Percentiles rank a stretch among this genome's conserved stretches.
Evolutionary conservation across 2,113 vertebrate genomes (phyloP).

Genomic region (Sinocyclocheilus rhinocerous): DNA sequence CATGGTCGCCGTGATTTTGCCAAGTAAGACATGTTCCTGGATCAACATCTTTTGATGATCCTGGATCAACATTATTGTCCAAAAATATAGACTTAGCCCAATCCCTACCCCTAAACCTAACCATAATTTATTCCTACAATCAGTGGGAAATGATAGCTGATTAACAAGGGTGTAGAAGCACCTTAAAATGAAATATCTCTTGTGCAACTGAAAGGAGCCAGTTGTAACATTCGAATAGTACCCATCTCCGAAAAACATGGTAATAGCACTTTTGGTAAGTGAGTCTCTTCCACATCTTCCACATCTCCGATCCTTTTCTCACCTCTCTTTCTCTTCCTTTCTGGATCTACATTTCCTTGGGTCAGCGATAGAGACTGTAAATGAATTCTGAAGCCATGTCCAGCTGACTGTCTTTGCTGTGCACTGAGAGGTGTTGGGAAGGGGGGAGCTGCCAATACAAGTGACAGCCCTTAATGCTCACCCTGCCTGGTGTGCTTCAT

Average conservation of each 20-base stretch:
- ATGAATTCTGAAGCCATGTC: constrained; percentile 51
- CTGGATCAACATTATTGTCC: too few relatives aligned
- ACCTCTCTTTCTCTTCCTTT: constrained; percentile 23
- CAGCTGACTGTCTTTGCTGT: constrained; percentile 51
- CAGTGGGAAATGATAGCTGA: too few relatives aligned
- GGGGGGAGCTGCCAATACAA: constrained; percentile 46
- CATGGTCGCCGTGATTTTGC: not conserved
- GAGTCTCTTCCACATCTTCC: constrained; percentile 9
- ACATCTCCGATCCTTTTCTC: not conserved
- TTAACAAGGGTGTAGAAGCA: too few relatives aligned
- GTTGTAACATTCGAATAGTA: not conserved
- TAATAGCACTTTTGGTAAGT: not conserved
- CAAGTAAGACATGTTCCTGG: too few relatives aligned
- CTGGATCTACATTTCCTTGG: constrained; percentile 51
- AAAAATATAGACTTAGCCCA: too few relatives aligned
- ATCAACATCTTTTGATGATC: too few relatives aligned
- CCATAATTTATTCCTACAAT: too few relatives aligned
- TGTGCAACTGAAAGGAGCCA: not conserved
- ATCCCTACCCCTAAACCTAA: too few relatives aligned
- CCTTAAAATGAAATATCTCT: too few relatives aligned
- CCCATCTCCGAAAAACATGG: not conserved
- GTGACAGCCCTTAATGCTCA: constrained; percentile 54
- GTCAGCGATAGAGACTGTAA: constrained; percentile 52
- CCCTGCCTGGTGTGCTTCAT: constrained; percentile 54
- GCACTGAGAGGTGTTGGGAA: constrained; percentile 32